phyloP scores from a whole-genome alignment of 2,888 invertebrate genomes.

The Chrysopilus asiliformis region DNA sequence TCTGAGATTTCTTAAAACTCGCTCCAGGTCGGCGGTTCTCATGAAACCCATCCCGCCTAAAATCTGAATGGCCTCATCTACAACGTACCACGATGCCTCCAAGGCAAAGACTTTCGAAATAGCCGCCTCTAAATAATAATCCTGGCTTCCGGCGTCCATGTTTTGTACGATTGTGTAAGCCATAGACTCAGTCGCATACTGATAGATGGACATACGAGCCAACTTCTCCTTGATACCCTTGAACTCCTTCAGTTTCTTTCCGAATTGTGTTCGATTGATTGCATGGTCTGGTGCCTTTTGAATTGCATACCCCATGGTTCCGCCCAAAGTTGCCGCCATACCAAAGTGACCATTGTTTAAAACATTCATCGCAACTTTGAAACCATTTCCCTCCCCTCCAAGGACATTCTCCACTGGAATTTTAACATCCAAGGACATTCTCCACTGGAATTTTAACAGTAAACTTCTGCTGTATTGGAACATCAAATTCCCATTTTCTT shows the following conservation, averaged over 20 bases:
- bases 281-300: conserved; percentile 86
- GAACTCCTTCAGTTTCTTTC: conserved; percentile 64
- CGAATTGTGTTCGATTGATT: conserved; percentile 76
- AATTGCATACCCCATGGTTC: conserved; percentile 82
- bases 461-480: conserved; percentile 88
- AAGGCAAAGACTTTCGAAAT: conserved; percentile 92
- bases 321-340: conserved; percentile 88
- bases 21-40: conserved; percentile 81
- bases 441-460: conserved; percentile 82
- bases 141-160: conserved; percentile 85
- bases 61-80: conserved; percentile 95
- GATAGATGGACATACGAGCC: conserved; percentile 80
- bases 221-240: conserved; percentile 87
- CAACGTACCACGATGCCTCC: conserved; percentile 90
- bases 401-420: conserved; percentile 81
- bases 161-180: conserved; percentile 92
- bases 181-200: conserved; percentile 85
- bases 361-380: conserved; percentile 91
- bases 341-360: conserved; percentile 95
- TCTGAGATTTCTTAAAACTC: conserved; percentile 83
- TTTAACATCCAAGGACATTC: conserved; percentile 81
- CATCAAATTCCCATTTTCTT: conserved; percentile 99
- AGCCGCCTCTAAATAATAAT: conserved; percentile 96
- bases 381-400: conserved; percentile 77
- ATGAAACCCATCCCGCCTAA: conserved; percentile 97